Evolutionary conservation across 2,797 vertebrate genomes (phyloP), one percentile per base, ranked within the genome.

Genomic region (Cheirogaleus major): DNA sequence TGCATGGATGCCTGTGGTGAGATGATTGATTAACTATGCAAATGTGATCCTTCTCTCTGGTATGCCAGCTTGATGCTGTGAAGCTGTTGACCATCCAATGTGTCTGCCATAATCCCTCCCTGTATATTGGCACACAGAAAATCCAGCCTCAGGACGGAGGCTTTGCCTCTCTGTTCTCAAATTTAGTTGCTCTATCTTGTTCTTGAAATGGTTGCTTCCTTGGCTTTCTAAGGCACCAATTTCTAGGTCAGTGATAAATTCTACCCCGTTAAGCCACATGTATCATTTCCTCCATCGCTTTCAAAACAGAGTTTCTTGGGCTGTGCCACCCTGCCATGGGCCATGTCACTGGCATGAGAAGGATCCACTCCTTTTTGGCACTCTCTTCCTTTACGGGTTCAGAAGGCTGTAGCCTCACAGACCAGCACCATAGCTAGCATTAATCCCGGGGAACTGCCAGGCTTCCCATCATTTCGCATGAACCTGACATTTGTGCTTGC

Each of bases 221-320:
- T 38, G 70, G 45, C 27, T 75, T 27, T 35, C 57, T 6, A 4
- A 94, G 76, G n/a, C 75, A 73, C 52, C 72, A 84, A 90, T 93
- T 92, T 96, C 50, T 95, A 96, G 94, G 93, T 76, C 94, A 96
- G 76, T 91, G 90, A 95, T 92, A 93, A 94, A 96, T 97, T 93
- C 61, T 38, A 67, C 43, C 57, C 94, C 88, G 23, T 84, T 79
- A 93, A 95, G 59, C 43, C 67, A 81, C 48, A 48, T 93, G 43
- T 50, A 76, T 91, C 81, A 89, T 98, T 97, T 97, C 93, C 70
- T 94, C 83, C 1, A 88, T 61, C 89, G 86, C 93, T 94, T 95
- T 95, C 72, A 91, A 95, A 96, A 52, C 9, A 91, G 35, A 65
- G 20, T 81, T 96, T 96, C 73, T 80, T 95, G 45, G 20, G 70